These are phyloP conservation scores for Tautogolabrus adspersus DNA, from an alignment of 2,113 vertebrate genomes.

Conservation along the genomic window DNA sequence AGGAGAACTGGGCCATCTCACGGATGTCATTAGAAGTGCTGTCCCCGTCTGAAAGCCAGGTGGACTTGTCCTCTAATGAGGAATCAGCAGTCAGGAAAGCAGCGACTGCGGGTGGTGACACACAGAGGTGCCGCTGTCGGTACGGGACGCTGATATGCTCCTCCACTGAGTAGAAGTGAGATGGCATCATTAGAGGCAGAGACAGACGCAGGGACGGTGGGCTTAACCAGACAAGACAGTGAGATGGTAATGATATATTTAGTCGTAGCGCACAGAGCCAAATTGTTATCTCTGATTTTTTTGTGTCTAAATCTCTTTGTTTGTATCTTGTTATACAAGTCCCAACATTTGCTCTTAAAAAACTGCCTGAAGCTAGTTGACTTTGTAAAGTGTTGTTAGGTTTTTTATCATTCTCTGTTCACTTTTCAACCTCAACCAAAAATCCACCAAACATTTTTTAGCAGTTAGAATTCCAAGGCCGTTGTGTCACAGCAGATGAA, in stretches of 20 bases:
- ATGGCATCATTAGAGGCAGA: conserved; percentile 75
- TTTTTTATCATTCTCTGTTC: conserved; percentile 4
- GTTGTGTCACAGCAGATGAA: conserved; percentile 46
- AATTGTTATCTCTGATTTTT: conserved; percentile 30
- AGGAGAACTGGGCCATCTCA: conserved; percentile 61
- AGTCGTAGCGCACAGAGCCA: conserved; percentile 30
- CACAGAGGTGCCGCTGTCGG: conserved; percentile 52
- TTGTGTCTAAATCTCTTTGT: conserved; percentile 23
- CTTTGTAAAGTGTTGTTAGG: not conserved
- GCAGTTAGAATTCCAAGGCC: conserved; percentile 30
- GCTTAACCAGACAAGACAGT: conserved; percentile 42
- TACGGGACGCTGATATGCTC: conserved; percentile 65
- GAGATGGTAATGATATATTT: conserved; percentile 55
- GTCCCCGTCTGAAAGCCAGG: conserved; percentile 70
- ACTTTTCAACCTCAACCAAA: conserved; percentile 56
- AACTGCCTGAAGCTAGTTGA: not conserved
- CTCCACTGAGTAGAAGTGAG: conserved; percentile 46
- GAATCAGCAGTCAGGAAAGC: conserved; percentile 68
- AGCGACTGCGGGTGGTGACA: conserved; percentile 71
- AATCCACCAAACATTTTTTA: conserved; percentile 30
- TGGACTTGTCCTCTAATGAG: conserved; percentile 80
- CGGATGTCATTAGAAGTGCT: conserved; percentile 75
- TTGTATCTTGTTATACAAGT: conserved; percentile 34
- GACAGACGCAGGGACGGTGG: conserved; percentile 22
- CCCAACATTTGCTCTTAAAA: conserved; percentile 8